Percentiles rank a stretch among this genome's conserved stretches.
These are phyloP conservation scores for Phragmatobia fuliginosa DNA, from an alignment of 2,888 invertebrate species.

Conservation along the genomic window DNA sequence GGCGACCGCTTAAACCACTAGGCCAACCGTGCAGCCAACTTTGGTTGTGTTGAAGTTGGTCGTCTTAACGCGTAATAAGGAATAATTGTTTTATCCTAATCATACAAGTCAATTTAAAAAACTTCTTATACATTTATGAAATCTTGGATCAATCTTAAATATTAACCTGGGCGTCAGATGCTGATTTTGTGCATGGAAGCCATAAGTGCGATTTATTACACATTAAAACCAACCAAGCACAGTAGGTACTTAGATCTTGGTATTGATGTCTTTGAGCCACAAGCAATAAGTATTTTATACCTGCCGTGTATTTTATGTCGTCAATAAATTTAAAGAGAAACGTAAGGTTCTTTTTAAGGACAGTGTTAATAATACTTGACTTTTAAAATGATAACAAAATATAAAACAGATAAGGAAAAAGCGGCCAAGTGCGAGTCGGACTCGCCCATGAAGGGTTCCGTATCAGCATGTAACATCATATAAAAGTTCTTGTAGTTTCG, in stretches of 20 bases:
- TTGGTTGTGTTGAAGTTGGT: no score
- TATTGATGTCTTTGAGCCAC: constrained; percentile 3
- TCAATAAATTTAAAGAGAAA: constrained; percentile 11
- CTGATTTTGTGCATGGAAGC: constrained; percentile 6
- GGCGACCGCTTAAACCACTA: no score
- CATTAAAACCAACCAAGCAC: constrained; percentile 1
- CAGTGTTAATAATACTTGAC: constrained; percentile 3
- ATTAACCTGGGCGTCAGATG: neutral
- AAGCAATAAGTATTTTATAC: constrained; percentile 17
- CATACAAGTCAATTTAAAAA: neutral
- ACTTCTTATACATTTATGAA: neutral
- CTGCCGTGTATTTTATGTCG: constrained; percentile 12
- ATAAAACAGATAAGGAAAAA: neutral
- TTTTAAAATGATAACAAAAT: neutral
- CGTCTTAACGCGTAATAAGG: no score
- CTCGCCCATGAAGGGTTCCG: no score
- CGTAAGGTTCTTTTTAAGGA: constrained; percentile 15
- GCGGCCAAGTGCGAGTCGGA: no score
- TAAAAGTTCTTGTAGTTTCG: no score
- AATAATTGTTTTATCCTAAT: neutral
- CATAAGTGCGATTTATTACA: constrained; percentile 2
- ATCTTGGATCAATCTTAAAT: neutral
- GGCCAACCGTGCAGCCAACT: no score
- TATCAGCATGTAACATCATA: no score
- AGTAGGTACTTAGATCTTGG: neutral